Base-by-base conservation (phyloP, 2,113 vertebrate species). In the Tenebrosternarchus preto region DNA sequence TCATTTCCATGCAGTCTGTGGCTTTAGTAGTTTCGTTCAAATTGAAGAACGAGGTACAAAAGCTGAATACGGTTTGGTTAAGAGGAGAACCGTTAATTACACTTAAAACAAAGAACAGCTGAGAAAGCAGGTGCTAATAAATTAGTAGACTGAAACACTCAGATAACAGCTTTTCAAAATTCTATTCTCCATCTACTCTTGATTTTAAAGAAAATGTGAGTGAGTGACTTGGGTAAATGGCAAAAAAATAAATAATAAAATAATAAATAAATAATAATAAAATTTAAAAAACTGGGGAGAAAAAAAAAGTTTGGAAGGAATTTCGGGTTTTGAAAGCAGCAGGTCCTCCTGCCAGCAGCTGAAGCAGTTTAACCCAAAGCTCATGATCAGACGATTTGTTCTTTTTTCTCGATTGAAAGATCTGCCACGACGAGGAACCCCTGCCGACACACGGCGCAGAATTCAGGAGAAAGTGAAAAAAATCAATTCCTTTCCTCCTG, bases 401-500 rank as follows among this genome's bases (percentile, higher is more conserved):
- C 87, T 89, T 85, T 84, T 25, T 87, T 90, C 89, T 87, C 88
- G 79, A 87, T 80, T 91, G 88, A 89, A 90, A 90, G 57, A 67
- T 85, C 86, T 84, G 82, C 83, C 88, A 91, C 84, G 84, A 90
- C 85, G 90, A 91, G 80, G 91, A 91, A 91, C 92, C 91, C 92
- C 91, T 92, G 93, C 91, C 86, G 84, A 85, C 86, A 69, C 86
- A 87, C 87, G 81, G 86, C 73, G 81, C 86, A 85, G 59, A 88
- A 70, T 90, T 90, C 83, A 87, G 89, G 84, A 82, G 89, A 83
- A 89, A 87, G 88, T 86, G 85, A 89, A 88, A 83, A 82, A 80
- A 93, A 92, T 93, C 91, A 90, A 92, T 94, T 89, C 77, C 36
- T 81, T 84, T 79, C 82, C 88, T 89, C 87, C 90, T 91, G 91